Conservation (phyloP, 2,113 vertebrate genomes). For the Oncorhynchus nerka region DNA sequence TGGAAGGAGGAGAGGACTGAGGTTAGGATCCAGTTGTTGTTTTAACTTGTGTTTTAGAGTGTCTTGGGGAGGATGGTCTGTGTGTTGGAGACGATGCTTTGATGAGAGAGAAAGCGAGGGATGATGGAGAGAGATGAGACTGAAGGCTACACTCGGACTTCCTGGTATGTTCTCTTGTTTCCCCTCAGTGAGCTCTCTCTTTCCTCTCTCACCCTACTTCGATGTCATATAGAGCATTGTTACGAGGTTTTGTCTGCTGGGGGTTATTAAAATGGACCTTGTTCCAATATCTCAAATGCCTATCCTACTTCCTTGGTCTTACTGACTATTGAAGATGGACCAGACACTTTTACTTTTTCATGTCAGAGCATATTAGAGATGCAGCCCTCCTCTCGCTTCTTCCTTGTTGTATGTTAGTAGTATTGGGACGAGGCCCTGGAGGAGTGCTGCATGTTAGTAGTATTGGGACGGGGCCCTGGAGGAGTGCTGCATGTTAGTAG, state of each 20-base stretch:
- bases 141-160: conserved; percentile 54
- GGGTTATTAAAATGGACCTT: too few species aligned
- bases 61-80: conserved; percentile 5
- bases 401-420: too few species aligned
- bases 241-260: too few species aligned
- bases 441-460: neutral
- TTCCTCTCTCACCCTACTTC: neutral
- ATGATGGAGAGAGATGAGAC: conserved; percentile 70
- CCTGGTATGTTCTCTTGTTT: conserved; percentile 59
- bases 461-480: neutral
- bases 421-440: neutral
- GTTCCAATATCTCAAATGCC: neutral
- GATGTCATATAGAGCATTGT: too few species aligned
- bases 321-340: neutral
- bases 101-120: conserved; percentile 25
- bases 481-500: neutral
- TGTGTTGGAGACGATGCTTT: conserved; percentile 50
- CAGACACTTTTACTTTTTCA: neutral
- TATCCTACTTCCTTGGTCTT: too few species aligned
- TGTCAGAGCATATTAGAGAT: too few species aligned
- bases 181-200: neutral
- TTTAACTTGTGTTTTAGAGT: neutral
- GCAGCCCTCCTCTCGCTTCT: too few species aligned
- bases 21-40: neutral
- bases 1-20: neutral